Percentiles rank a stretch among this genome's conserved stretches.
These are phyloP conservation scores for Narcine bancroftii DNA, from an alignment of 2,113 vertebrate genomes.

Conservation along the genomic window DNA sequence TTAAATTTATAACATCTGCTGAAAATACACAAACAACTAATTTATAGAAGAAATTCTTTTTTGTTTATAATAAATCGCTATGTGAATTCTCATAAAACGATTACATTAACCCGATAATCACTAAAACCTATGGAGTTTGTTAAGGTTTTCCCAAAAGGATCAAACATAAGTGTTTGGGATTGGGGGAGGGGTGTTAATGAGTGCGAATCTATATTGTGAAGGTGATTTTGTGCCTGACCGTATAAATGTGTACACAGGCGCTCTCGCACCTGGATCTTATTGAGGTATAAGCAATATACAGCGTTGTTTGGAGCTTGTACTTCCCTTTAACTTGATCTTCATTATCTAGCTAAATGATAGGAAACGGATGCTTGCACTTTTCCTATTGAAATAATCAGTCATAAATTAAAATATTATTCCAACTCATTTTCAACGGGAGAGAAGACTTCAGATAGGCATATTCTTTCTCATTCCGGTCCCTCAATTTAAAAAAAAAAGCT, in stretches of 20 bases:
- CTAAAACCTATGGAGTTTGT: background rate
- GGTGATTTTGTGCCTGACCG: background rate
- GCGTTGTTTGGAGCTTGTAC: background rate
- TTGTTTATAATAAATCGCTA: background rate
- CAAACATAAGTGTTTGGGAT: background rate
- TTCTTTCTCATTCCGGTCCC: too few relatives aligned
- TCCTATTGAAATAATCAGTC: background rate
- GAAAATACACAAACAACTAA: background rate
- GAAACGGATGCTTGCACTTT: background rate
- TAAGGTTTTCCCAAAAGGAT: background rate
- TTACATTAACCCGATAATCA: background rate
- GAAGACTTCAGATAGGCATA: background rate
- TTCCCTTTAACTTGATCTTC: background rate
- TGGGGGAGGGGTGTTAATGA: background rate
- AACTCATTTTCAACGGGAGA: background rate
- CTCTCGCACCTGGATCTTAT: background rate
- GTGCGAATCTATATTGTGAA: background rate
- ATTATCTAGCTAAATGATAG: background rate
- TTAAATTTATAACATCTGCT: background rate
- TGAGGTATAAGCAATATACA: background rate
- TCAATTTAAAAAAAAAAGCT: too few relatives aligned
- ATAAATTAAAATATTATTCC: background rate
- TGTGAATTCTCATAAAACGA: background rate
- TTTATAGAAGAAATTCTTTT: background rate
- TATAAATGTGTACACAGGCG: background rate